phyloP scores from a whole-genome alignment of 2,888 invertebrate species.

The Hermaeophaga mercurialis region DNA sequence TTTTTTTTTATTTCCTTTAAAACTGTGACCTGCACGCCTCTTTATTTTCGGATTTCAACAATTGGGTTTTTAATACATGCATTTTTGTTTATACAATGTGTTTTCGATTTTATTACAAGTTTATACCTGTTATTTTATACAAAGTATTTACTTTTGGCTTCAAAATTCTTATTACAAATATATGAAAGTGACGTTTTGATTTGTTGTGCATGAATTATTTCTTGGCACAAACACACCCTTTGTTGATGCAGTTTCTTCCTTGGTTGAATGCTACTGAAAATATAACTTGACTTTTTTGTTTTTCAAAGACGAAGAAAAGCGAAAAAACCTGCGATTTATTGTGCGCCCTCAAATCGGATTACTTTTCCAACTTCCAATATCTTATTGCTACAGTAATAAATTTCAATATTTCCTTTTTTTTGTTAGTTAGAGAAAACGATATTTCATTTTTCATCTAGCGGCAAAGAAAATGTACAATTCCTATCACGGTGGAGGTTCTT shows the following conservation, averaged over 20 bases:
- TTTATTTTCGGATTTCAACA: too few relatives aligned
- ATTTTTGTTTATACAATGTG: too few relatives aligned
- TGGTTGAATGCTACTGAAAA: slow-evolving; percentile 12
- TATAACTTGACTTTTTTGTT: slow-evolving; percentile 6
- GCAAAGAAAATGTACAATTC: slow-evolving; percentile 22
- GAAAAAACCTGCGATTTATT: slow-evolving; percentile 22
- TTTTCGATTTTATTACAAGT: too few relatives aligned
- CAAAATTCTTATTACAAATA: too few relatives aligned
- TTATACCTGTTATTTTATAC: too few relatives aligned
- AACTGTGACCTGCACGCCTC: too few relatives aligned
- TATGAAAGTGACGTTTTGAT: too few relatives aligned
- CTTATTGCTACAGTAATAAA: slow-evolving; percentile 19
- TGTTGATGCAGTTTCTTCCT: background rate
- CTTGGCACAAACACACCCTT: slow-evolving; percentile 2
- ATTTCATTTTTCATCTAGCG: slow-evolving; percentile 27
- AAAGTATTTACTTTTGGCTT: too few relatives aligned
- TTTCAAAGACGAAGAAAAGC: slow-evolving; percentile 15
- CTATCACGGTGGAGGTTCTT: slow-evolving; percentile 20
- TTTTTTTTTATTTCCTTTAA: too few relatives aligned
- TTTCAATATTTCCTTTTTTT: slow-evolving; percentile 25
- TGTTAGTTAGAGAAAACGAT: slow-evolving; percentile 4
- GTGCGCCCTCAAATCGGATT: slow-evolving; percentile 25
- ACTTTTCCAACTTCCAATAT: slow-evolving; percentile 23
- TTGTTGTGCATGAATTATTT: background rate
- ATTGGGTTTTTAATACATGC: too few relatives aligned